Conservation (phyloP, 2,888 invertebrate species). For the Bruchidius siliquastri region DNA sequence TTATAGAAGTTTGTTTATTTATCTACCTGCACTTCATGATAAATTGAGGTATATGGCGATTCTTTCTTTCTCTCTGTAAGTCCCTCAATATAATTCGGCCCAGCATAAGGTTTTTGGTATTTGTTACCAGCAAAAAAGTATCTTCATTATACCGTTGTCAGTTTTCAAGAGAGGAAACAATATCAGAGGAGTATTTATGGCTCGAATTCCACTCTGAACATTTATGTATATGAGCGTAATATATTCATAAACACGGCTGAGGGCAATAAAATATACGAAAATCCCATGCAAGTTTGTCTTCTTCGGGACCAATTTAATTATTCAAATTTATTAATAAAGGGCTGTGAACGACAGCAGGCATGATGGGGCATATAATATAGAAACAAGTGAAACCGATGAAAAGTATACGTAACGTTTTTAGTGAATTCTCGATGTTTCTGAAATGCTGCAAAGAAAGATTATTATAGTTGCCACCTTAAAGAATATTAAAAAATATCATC, state of each 20-base stretch:
- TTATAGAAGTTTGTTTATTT: no score
- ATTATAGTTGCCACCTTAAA: no score
- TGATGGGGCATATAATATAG: background rate
- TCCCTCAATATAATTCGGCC: background rate
- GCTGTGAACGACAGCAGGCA: background rate
- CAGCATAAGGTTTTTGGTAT: background rate
- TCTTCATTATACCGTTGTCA: background rate
- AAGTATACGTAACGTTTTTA: conserved; percentile 34
- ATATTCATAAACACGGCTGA: background rate
- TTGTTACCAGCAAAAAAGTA: background rate
- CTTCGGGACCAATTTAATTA: background rate
- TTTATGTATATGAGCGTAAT: background rate
- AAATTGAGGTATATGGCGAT: background rate
- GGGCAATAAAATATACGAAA: background rate
- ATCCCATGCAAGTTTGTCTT: background rate
- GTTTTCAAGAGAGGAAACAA: background rate
- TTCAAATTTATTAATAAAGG: background rate
- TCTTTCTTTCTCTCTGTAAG: background rate
- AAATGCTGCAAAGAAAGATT: no score
- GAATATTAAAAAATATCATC: no score
- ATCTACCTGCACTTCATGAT: background rate
- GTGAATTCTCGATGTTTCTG: no score
- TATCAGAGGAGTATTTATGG: background rate
- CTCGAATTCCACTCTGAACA: background rate
- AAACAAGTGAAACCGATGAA: conserved; percentile 32